phyloP scores from a whole-genome alignment of 92 coral and sea anemone species.

The Epizoanthus rinbou region DNA sequence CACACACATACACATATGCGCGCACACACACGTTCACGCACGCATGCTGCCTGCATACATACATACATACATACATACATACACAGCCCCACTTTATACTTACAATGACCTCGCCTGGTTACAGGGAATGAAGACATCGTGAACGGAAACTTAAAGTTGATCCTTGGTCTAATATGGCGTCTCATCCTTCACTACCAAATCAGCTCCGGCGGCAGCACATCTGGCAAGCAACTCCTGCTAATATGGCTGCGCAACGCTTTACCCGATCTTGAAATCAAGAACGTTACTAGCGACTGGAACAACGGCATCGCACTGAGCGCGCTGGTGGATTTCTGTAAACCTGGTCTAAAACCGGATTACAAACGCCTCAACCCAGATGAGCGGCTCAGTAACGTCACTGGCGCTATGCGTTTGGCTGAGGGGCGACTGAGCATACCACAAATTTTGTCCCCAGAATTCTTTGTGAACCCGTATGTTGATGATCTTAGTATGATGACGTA shows the following conservation, averaged over 20 bases:
- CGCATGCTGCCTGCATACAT: no score
- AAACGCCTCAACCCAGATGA: constrained; percentile 79
- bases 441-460: constrained; percentile 85
- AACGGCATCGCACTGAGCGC: constrained; percentile 83
- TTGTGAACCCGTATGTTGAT: constrained; percentile 89
- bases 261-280: constrained; percentile 85
- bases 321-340: constrained; percentile 82
- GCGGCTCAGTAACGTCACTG: constrained; percentile 56
- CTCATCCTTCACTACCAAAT: constrained; percentile 97
- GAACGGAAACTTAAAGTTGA: constrained; percentile 93
- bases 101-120: background rate
- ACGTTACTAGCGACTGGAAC: constrained; percentile 96
- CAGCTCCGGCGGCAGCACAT: constrained; percentile 93
- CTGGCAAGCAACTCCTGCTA: constrained; percentile 89
- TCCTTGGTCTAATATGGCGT: constrained; percentile 94
- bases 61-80: no score
- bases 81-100: background rate
- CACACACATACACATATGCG: no score
- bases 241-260: constrained; percentile 89
- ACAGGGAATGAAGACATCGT: constrained; percentile 92
- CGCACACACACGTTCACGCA: no score
- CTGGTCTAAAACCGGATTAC: constrained; percentile 84
- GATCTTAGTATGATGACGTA: constrained; percentile 99
- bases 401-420: constrained; percentile 83
- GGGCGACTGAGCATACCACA: constrained; percentile 80